These are phyloP conservation scores for Ellobius talpinus DNA, from an alignment of 2,113 vertebrate species.

Conservation along the genomic window DNA sequence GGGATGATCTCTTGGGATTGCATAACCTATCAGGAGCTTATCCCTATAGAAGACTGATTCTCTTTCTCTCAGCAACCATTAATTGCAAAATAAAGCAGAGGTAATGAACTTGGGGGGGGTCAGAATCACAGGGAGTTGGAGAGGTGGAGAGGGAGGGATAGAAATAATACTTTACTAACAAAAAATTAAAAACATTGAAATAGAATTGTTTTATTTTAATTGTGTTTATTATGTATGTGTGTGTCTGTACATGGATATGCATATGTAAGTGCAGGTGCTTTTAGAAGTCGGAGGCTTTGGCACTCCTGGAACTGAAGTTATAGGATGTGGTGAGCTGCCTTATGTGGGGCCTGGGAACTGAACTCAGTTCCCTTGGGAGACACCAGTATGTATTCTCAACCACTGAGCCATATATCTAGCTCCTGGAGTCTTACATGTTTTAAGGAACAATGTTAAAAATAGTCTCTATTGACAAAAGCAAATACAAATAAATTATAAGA, in stretches of 20 bases:
- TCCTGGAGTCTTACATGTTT: not conserved
- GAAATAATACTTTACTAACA: not conserved
- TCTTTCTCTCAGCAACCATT: not conserved
- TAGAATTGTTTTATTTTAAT: not conserved
- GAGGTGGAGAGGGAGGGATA: not conserved
- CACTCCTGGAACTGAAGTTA: not conserved
- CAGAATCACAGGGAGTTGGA: not conserved
- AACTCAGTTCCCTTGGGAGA: not conserved
- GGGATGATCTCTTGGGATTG: not conserved
- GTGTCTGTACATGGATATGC: not conserved
- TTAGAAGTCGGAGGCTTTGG: not conserved
- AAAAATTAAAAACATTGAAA: not conserved
- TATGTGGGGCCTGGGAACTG: not conserved
- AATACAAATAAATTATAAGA: not conserved
- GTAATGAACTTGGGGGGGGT: not conserved
- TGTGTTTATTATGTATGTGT: not conserved
- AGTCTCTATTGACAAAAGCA: not conserved
- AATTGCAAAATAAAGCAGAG: not conserved
- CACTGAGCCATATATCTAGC: not conserved
- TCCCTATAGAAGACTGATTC: not conserved
- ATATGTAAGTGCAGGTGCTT: not conserved
- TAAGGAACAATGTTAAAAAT: not conserved
- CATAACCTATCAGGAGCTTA: not conserved
- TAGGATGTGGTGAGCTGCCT: not conserved
- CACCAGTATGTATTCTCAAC: not conserved